Conservation (phyloP, 2,888 invertebrate species). For the Eulithis prunata region DNA sequence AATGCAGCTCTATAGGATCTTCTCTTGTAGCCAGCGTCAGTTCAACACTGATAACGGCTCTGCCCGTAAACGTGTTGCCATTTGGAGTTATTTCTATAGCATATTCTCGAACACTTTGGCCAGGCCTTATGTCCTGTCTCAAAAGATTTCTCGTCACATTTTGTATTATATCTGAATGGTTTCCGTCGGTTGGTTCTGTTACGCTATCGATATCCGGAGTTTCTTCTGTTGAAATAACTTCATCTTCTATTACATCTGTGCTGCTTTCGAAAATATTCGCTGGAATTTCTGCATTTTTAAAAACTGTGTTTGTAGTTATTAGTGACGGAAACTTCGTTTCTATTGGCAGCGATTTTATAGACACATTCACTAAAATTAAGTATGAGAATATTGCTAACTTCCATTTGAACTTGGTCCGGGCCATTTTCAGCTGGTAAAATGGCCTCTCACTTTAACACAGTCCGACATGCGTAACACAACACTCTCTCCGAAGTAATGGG, state of each 20-base stretch:
- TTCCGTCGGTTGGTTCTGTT: slow-evolving; percentile 18
- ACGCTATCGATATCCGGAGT: slow-evolving; percentile 9
- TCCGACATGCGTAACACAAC: slow-evolving; percentile 52
- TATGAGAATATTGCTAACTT: slow-evolving; percentile 51
- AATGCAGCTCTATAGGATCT: slow-evolving; percentile 51
- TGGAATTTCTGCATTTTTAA: slow-evolving; percentile 37
- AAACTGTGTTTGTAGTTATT: slow-evolving; percentile 37
- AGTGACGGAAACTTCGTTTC: slow-evolving; percentile 33
- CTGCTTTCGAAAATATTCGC: slow-evolving; percentile 10
- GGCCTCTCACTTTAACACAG: slow-evolving; percentile 45
- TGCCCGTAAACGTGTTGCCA: slow-evolving; percentile 54
- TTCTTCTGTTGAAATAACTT: slow-evolving; percentile 10
- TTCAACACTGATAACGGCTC: slow-evolving; percentile 51
- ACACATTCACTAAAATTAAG: slow-evolving; percentile 52
- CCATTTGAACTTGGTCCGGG: slow-evolving; percentile 61
- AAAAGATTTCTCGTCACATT: slow-evolving; percentile 39
- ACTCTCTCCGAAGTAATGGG: slow-evolving; percentile 49
- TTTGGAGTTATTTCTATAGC: slow-evolving; percentile 53
- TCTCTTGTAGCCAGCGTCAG: slow-evolving; percentile 49
- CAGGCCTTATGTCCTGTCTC: slow-evolving; percentile 53
- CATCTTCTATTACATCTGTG: slow-evolving; percentile 30
- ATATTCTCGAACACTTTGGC: slow-evolving; percentile 54
- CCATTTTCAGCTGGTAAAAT: slow-evolving; percentile 58
- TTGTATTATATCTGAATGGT: slow-evolving; percentile 32
- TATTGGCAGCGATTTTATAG: slow-evolving; percentile 57